Evolutionary conservation across 2,888 invertebrate genomes (phyloP).

Genomic region (Yponomeuta evonymella): DNA sequence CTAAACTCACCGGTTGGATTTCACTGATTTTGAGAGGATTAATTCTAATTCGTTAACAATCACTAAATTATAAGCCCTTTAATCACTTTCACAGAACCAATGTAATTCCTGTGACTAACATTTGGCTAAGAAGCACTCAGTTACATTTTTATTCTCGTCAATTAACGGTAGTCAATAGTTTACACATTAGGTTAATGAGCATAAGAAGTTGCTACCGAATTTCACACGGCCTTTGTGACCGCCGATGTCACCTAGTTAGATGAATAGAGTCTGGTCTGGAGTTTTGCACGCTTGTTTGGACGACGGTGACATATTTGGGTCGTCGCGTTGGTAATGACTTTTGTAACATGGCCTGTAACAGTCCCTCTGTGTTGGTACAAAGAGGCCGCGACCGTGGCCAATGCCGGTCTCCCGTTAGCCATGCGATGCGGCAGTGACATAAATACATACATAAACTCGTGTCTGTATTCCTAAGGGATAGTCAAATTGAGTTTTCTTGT

Average conservation of each 20-base stretch:
- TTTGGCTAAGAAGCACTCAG: slow-evolving; percentile 31
- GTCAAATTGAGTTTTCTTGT: no score
- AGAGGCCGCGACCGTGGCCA: slow-evolving; percentile 43
- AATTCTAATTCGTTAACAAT: slow-evolving; percentile 34
- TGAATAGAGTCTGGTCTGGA: slow-evolving; percentile 47
- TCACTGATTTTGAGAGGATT: slow-evolving; percentile 52
- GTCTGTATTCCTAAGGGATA: no score
- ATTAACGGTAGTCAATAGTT: slow-evolving; percentile 6
- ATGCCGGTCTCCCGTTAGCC: slow-evolving; percentile 44
- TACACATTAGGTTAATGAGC: background rate
- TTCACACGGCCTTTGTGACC: slow-evolving; percentile 5
- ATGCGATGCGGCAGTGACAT: background rate
- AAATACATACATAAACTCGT: background rate
- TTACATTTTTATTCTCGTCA: background rate
- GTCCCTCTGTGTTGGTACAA: slow-evolving; percentile 3
- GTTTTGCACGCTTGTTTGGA: slow-evolving; percentile 40
- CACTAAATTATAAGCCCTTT: slow-evolving; percentile 35
- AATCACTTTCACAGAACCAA: slow-evolving; percentile 53
- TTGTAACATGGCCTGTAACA: background rate
- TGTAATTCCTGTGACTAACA: slow-evolving; percentile 70
- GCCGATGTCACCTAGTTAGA: background rate
- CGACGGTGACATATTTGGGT: background rate
- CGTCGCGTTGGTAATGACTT: background rate
- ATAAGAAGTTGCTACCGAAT: background rate
- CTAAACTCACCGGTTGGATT: slow-evolving; percentile 45